phyloP scores from a whole-genome alignment of 2,797 vertebrate species.

The Acanthis flammea region DNA sequence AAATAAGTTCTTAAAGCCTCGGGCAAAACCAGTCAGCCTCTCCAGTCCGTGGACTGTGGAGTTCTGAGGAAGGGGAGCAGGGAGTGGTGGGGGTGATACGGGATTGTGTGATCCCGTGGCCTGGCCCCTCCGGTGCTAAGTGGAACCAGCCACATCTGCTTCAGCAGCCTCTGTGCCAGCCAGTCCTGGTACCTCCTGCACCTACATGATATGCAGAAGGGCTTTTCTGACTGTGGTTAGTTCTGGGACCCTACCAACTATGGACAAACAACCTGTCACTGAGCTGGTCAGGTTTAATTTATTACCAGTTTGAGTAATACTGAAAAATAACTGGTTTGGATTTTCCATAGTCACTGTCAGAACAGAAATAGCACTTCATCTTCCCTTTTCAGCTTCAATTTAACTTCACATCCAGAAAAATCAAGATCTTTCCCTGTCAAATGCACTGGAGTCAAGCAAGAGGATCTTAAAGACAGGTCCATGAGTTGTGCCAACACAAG shows the following conservation, averaged over 20 bases:
- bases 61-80: background rate
- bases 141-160: background rate
- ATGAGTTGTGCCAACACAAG: background rate
- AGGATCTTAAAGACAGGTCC: background rate
- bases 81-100: fast-evolving
- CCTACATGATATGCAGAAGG: fast-evolving
- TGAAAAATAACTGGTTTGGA: background rate
- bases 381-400: background rate
- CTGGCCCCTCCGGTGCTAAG: background rate
- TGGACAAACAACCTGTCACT: background rate
- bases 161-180: background rate
- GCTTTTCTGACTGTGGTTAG: background rate
- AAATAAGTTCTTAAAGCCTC: background rate
- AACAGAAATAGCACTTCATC: background rate
- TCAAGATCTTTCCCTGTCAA: background rate
- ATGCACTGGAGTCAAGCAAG: background rate
- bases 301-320: background rate
- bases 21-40: fast-evolving
- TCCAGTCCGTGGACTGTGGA: background rate
- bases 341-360: background rate
- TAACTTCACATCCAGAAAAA: background rate
- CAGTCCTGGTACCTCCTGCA: background rate
- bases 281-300: background rate
- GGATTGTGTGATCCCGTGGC: fast-evolving
- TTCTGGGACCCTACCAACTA: background rate